Base-by-base conservation (phyloP, 2,888 invertebrate species). In the Agrotis clavis region DNA sequence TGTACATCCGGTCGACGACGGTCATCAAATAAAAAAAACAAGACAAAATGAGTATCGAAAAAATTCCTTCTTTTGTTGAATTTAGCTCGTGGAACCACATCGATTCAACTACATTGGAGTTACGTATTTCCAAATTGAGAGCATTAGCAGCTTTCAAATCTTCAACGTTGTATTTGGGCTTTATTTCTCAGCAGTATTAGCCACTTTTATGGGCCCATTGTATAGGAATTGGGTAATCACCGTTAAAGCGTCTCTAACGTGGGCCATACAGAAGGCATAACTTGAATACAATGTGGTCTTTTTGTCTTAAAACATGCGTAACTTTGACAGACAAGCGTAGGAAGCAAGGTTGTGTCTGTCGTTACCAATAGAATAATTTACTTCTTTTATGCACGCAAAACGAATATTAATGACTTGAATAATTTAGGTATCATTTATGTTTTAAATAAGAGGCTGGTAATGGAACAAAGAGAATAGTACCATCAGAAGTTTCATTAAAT, bases 301-400 rank as follows among this genome's bases (percentile, higher is more conserved):
- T 79, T 69, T 67, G 66, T 65, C 59, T 81, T 21, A 53, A 73
- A 67, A 77, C 64, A 77, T 65, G 64, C 77, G 47, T 81, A 72
- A 67, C 77, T 77, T 63, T 63, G 65, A 74, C 54, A 73, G 77
- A 70, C 57, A 51, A 67, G 82, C 76, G 82, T 84, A 84, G 84
- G 84, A 66, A 45, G 80, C 81, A 78, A 84, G 84, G 84, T 61
- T 84, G 61, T 45, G 41, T 54, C 65, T 45, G 41, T 54, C 65
- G 62, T 59, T 70, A 78, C 64, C 67, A 64, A 73, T 74, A 66
- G 56, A 76, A 76, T 83, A 74, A 73, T 69, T 77, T 73, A 73
- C 63, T 70, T 71, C 67, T 78, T 79, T 73, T 74, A 61, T 64
- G 65, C 53, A 69, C 56, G 63, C 65, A 48, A 68, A 65, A 48